Base-by-base conservation (phyloP, 2,113 vertebrate genomes). In the Pogona vitticeps region DNA sequence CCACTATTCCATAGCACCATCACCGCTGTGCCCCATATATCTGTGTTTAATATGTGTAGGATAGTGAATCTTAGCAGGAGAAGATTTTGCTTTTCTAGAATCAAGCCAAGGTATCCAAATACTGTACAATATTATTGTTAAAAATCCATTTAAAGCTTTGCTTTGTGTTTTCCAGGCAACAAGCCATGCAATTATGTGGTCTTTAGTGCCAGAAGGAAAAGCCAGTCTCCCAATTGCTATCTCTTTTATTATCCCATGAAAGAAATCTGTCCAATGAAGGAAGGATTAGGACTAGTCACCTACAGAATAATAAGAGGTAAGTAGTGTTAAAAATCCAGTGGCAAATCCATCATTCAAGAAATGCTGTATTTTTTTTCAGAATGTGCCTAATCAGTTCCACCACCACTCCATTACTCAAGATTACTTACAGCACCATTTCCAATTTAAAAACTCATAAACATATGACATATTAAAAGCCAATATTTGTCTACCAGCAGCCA, bases 211-310 rank as follows among this genome's bases (percentile, higher is more conserved):
- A 90, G 85, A 76, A 96, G 94, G 73, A 83, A 89, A 88, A 65
- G 58, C 0, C 1, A n/a, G 2, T 91, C 90, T 56, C 95, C 95
- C 38, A 97, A 96, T 91, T 97, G 96, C 93, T 97, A 97, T 91
- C 84, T 97, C 2, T 97, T 97, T 73, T 90, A 96, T 90, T 97
- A 96, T 80, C 96, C 96, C 82, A 94, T 71, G 21, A 20, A 90
- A 73, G 95, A 95, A 63, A 94, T 95, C 83, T 97, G 96, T 80
- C 96, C 94, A 0, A 79, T 96, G 93, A 95, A 94, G 80, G 90
- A 91, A 0, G 89, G 91, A 0, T 15, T 72, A 9, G 96, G 95
- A 68, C 90, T 95, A 36, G 70, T 63, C 81, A 97, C 87, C 91
- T 95, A 95, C 93, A 94, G 88, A 85, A 90, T 96, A 84, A 85